These are phyloP conservation scores for Tortricodes alternella DNA, from an alignment of 2,888 invertebrate genomes.

Conservation along the genomic window DNA sequence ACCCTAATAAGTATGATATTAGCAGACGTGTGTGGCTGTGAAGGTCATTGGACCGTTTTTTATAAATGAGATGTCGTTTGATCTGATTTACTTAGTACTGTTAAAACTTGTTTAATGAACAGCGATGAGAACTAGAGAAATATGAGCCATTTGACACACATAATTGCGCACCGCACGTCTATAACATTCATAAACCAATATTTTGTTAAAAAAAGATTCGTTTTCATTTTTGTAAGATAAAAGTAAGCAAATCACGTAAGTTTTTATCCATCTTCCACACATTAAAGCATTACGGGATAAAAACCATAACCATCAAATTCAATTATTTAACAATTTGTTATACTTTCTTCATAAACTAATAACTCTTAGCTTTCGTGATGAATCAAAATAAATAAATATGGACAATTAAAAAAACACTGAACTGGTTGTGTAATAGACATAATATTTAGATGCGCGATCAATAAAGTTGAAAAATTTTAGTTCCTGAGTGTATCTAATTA, in stretches of 20 bases:
- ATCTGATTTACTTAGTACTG: too few species aligned
- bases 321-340: not conserved
- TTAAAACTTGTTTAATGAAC: too few species aligned
- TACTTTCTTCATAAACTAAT: constrained; percentile 1
- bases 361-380: not conserved
- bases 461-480: not conserved
- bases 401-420: not conserved
- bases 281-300: not conserved
- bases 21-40: too few species aligned
- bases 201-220: too few species aligned
- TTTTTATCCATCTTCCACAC: not conserved
- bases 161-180: too few species aligned
- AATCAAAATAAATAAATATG: not conserved
- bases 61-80: too few species aligned
- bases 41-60: too few species aligned
- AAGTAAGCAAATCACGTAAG: not conserved
- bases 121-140: too few species aligned
- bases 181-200: too few species aligned
- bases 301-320: not conserved
- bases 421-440: not conserved
- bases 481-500: not conserved
- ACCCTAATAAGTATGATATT: too few species aligned
- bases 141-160: too few species aligned
- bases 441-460: not conserved
- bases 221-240: not conserved